A percentile compares a stretch with the other conserved stretches of the same genome.
Conservation (phyloP, 2,113 vertebrate genomes). For the Cnemophilus loriae region DNA sequence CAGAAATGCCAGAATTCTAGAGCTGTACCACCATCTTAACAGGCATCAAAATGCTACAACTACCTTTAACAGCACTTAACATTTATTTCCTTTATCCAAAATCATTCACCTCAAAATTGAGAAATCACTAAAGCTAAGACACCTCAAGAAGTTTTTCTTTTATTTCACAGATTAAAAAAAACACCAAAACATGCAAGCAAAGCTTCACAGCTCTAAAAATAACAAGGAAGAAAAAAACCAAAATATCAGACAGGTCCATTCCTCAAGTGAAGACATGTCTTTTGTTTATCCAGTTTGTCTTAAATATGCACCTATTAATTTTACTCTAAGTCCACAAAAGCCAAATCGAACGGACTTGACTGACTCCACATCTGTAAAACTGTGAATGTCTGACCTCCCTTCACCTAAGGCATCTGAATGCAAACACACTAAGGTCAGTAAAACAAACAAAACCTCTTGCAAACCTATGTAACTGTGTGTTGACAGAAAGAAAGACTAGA, state of each 20-base stretch:
- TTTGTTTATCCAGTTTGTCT: neutral
- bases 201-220: neutral
- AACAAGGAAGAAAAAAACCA: neutral
- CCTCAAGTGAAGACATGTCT: neutral
- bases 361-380: neutral
- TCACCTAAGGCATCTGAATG: neutral
- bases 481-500: neutral
- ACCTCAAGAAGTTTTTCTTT: neutral
- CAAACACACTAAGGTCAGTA: neutral
- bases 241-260: neutral
- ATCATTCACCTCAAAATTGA: neutral
- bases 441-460: neutral
- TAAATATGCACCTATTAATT: neutral
- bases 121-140: neutral
- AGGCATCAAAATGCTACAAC: neutral
- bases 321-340: neutral
- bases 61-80: neutral
- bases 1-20: neutral
- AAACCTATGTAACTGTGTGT: neutral
- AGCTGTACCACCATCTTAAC: neutral
- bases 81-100: neutral
- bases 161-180: neutral
- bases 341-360: neutral
- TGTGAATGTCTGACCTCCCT: neutral
- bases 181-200: neutral